Evolutionary conservation across 2,888 invertebrate species (phyloP), one percentile per base, ranked within the genome.

Genomic region (Azorinus chamasolen): DNA sequence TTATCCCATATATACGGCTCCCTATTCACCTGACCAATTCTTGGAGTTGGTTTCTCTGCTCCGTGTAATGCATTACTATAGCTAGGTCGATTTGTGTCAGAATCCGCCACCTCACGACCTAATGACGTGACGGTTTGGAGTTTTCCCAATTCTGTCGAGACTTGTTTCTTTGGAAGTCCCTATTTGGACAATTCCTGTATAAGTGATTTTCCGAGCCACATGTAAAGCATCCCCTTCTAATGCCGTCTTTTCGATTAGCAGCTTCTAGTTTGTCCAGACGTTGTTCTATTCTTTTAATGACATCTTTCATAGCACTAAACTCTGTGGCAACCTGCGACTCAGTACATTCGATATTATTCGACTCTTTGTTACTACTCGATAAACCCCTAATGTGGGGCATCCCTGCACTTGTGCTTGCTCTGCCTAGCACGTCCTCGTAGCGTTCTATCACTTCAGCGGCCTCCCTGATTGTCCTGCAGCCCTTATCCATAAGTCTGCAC

Each of bases 51-150:
- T 4, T 5, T 5, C 20, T 8, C 8, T 20, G 12, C 20, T 0
- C 27, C 5, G 27, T n/a, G 1, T 22, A 16, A 16, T 18, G 2
- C 25, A 16, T 22, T 10, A 12, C n/a, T 46, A 8, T 45, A 39
- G 0, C 18, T 22, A 62, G 70, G 70, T 62, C 61, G 46, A n/a
- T n/a, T n/a, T n/a, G n/a, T n/a, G n/a, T n/a, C n/a, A n/a, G n/a
- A n/a, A n/a, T n/a, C n/a, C n/a, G 48, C 55, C 70, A 70, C 39
- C 16, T 61, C 54, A 27, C 62, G 70, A 54, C 61, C 62, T 70
- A 70, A 25, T 24, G 59, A 59, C 27, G 43, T 46, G 68, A 59
- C n/a, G n/a, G n/a, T n/a, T n/a, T n/a, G n/a, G n/a, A n/a, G 12
- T 51, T 51, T 51, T 51, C 51, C 51, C 25, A 25, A 16, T 51